These are phyloP conservation scores for Trachymyrmex septentrionalis DNA, from an alignment of 1,140 invertebrate genomes.

Conservation along the genomic window DNA sequence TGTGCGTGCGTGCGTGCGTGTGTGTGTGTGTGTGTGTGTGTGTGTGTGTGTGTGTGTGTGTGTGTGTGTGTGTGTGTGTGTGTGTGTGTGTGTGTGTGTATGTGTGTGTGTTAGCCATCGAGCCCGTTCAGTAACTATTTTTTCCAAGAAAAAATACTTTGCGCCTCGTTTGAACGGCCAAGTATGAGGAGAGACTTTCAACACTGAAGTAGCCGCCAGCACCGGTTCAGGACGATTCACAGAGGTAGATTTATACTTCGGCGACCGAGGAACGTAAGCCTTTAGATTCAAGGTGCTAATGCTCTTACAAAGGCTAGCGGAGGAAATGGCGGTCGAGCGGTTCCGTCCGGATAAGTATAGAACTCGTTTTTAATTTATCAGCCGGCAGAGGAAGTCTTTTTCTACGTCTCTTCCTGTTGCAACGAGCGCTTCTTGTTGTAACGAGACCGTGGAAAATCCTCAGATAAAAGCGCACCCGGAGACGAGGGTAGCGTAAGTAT, in stretches of 20 bases:
- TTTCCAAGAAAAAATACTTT: constrained; percentile 63
- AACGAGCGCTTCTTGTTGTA: constrained; percentile 50
- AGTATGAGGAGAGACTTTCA: constrained; percentile 1
- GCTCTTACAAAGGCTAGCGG: constrained; percentile 50
- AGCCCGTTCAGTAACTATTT: constrained; percentile 47
- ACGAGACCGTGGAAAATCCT: constrained; percentile 56
- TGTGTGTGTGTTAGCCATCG: constrained; percentile 75
- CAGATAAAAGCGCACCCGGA: constrained; percentile 57
- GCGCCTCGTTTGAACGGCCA: constrained; percentile 54
- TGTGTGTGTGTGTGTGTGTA: no score
- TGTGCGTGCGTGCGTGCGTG: constrained; percentile 66
- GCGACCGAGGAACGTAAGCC: constrained; percentile 46
- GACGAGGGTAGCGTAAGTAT: constrained; percentile 31
- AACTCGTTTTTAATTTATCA: constrained; percentile 66
- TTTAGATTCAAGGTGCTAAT: constrained; percentile 60
- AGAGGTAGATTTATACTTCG: constrained; percentile 46
- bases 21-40: no score
- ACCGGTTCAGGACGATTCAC: constrained; percentile 46
- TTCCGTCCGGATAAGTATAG: constrained; percentile 52
- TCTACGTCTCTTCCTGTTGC: constrained; percentile 58
- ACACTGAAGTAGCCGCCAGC: constrained; percentile 23
- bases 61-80: constrained; percentile 68
- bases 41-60: constrained; percentile 61
- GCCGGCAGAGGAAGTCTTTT: constrained; percentile 50
- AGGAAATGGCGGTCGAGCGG: constrained; percentile 54